Evolutionary conservation across 1,140 invertebrate genomes (phyloP).

Genomic region (Hormaphis cornu): DNA sequence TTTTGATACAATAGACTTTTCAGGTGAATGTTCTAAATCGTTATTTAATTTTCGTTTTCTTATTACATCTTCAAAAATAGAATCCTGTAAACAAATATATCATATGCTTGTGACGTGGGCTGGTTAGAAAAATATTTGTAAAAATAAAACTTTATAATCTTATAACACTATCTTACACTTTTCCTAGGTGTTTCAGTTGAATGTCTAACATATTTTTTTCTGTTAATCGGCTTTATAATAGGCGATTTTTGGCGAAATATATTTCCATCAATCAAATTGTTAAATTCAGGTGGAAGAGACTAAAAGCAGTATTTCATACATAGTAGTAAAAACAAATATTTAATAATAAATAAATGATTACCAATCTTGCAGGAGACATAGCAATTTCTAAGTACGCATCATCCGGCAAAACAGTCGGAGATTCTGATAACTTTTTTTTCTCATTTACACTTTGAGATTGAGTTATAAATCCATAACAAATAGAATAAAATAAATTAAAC

Average conservation of each 20-base stretch:
- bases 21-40: slow-evolving; percentile 2
- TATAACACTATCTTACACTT: neutral
- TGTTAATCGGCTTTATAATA: slow-evolving; percentile 10
- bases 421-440: neutral
- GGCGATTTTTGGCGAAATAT: neutral
- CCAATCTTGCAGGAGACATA: slow-evolving; percentile 21
- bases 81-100: neutral
- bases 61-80: neutral
- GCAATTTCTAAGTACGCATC: slow-evolving; percentile 2
- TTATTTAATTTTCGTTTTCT: slow-evolving; percentile 18
- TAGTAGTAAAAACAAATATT: neutral
- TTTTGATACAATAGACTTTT: neutral
- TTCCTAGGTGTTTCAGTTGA: neutral
- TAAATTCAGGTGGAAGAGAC: slow-evolving; percentile 15
- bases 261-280: slow-evolving; percentile 20
- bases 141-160: neutral
- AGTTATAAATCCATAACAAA: neutral
- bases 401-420: neutral
- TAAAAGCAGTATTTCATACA: neutral
- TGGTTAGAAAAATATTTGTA: neutral
- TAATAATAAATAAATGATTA: neutral
- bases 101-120: neutral
- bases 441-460: neutral
- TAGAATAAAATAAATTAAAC: neutral
- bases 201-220: neutral